Evolutionary conservation across 2,888 invertebrate genomes (phyloP), one percentile per base, ranked within the genome.

Genomic region (Stegana nigrithorax): DNA sequence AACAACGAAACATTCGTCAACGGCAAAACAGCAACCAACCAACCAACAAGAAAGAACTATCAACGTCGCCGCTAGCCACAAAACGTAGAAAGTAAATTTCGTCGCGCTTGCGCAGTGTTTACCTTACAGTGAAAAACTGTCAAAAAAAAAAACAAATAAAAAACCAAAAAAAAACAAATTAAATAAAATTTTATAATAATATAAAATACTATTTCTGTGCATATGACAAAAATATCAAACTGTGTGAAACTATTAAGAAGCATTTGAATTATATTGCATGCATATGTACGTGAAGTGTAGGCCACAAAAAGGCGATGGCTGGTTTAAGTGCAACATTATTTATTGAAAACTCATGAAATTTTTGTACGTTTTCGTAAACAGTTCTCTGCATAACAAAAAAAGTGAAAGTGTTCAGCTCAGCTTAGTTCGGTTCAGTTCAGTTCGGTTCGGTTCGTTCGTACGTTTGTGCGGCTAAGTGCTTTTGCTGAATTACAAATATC

Each of bases 371-470:
- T 39, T 29, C 47, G 57, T 59, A 61, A 77, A 75, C 75, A 65
- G 67, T 79, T 79, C 80, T 77, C 69, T 61, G 77, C 71, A 72
- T 78, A 69, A 71, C 73, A 74, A 69, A 68, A 74, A 80, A 78
- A 78, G 78, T 78, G 78, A 78, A 78, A 78, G 80, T 78, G 78
- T 42, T 21, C 45, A 23, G n/a, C 17, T 62, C n/a, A n/a, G n/a
- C n/a, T n/a, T n/a, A n/a, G n/a, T n/a, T n/a, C n/a, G n/a, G n/a
- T n/a, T n/a, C n/a, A n/a, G n/a, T n/a, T n/a, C n/a, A n/a, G n/a
- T n/a, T n/a, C n/a, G n/a, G n/a, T n/a, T n/a, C n/a, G n/a, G n/a
- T n/a, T n/a, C n/a, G n/a, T n/a, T n/a, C n/a, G n/a, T n/a, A n/a
- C n/a, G 63, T 55, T 19, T 62, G 60, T 60, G 57, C 62, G 26